Base-by-base conservation (phyloP, 2,888 invertebrate species). In the Aphodius sticticus region DNA sequence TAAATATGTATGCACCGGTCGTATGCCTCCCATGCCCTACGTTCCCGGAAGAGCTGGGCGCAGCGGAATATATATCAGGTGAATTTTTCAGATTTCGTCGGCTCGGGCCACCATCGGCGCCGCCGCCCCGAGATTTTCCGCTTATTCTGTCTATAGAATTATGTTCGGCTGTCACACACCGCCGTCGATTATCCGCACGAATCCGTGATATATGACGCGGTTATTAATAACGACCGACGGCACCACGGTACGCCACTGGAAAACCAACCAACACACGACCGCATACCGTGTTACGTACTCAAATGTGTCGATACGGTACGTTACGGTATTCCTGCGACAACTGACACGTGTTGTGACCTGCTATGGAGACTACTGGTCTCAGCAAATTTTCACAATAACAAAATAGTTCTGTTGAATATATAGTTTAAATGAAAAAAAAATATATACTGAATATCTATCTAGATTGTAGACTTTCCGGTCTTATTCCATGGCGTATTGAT, bases 61-160 rank as follows among this genome's bases (percentile, higher is more conserved):
- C 74, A 36, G 36, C 16, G 38, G 71, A 70, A 69, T 78, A 78
- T 53, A 53, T 78, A 78, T 78, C 35, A 69, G 78, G 75, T 78
- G 78, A 78, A 75, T 78, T 78, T 78, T 78, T 78, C 78, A 78
- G 78, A 78, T 78, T 69, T 78, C 78, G 6, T 26, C 26, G 26
- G 26, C 26, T 26, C 26, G 26, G 26, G 26, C 26, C 26, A 26
- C 26, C 26, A 26, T 26, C 26, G 26, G 26, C 75, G 69, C 78
- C 53, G 53, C 12, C 53, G 53, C 53, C 53, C 12, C 53, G 75
- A 72, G 76, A 76, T 78, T 78, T 76, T 78, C 78, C 15, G 78
- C 76, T 78, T 74, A 75, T 38, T 26, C 78, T 75, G 78, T 78
- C 78, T 74, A 78, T 76, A 78, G 36, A 74, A 35, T 78, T 38